A percentile compares a stretch with the other conserved stretches of the same genome.
These are phyloP conservation scores for Lophura nycthemera DNA, from an alignment of 2,113 vertebrate species.

Conservation along the genomic window DNA sequence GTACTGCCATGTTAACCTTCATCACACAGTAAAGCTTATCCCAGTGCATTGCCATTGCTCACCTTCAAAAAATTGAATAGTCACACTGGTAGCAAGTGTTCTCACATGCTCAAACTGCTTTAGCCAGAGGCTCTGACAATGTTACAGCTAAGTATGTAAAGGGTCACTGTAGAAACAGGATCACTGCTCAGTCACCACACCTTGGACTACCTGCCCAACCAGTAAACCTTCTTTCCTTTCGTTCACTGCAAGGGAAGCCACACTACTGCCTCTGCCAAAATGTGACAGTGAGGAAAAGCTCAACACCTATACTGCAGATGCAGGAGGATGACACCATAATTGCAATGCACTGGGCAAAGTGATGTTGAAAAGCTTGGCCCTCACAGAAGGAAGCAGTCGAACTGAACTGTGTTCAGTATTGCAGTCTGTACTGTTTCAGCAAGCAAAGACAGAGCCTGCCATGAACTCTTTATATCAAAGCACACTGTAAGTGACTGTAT, in stretches of 20 bases:
- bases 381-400: not conserved
- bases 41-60: not conserved
- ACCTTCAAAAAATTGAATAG: not conserved
- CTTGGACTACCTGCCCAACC: not conserved
- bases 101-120: rapidly evolving
- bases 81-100: not conserved
- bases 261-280: rapidly evolving
- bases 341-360: not conserved
- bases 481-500: not conserved
- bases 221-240: not conserved
- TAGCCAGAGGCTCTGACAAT: not conserved
- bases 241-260: not conserved
- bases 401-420: rapidly evolving
- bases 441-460: not conserved
- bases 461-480: rapidly evolving
- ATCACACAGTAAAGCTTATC: not conserved
- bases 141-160: not conserved
- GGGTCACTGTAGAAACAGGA: not conserved
- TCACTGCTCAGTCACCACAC: not conserved
- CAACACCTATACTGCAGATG: rapidly evolving
- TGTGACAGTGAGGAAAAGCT: rapidly evolving
- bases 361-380: not conserved
- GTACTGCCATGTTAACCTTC: rapidly evolving
- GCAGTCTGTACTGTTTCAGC: not conserved
- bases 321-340: not conserved